phyloP scores from a whole-genome alignment of 1,140 invertebrate genomes.

The Psilanteris sp. region DNA sequence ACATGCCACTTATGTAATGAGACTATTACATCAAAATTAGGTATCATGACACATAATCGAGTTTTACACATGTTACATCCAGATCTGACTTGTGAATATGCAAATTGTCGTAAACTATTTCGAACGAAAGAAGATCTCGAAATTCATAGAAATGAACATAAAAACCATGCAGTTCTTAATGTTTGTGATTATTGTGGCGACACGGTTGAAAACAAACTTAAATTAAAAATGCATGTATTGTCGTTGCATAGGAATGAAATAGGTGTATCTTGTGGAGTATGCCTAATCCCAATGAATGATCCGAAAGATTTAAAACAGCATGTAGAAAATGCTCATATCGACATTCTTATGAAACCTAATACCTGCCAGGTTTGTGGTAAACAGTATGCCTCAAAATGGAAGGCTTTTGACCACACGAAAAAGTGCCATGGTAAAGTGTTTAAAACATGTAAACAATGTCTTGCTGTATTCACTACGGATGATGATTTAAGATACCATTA shows the following conservation, averaged over 20 bases:
- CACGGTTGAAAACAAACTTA: conserved; percentile 81
- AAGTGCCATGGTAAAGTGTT: conserved; percentile 83
- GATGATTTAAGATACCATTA: conserved; percentile 80
- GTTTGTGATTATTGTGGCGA: conserved; percentile 84
- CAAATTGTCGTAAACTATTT: conserved; percentile 81
- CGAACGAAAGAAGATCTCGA: conserved; percentile 81
- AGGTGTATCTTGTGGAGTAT: conserved; percentile 82
- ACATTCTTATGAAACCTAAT: conserved; percentile 79
- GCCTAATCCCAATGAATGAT: conserved; percentile 81
- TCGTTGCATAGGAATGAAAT: conserved; percentile 81
- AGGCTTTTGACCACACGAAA: conserved; percentile 83
- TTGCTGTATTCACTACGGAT: conserved; percentile 81
- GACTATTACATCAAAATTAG: conserved; percentile 80
- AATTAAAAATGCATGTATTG: conserved; percentile 83
- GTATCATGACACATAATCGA: conserved; percentile 82
- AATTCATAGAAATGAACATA: conserved; percentile 81
- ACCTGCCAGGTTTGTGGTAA: conserved; percentile 83
- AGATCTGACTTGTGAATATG: conserved; percentile 78
- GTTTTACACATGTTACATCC: conserved; percentile 81
- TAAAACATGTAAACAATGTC: conserved; percentile 82
- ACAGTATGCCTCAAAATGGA: conserved; percentile 82
- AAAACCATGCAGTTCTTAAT: conserved; percentile 76
- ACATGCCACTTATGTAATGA: conserved; percentile 81
- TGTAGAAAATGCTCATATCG: conserved; percentile 79
- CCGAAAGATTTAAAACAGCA: conserved; percentile 82